phyloP scores from a whole-genome alignment of 1,140 invertebrate species.

The Sitodiplosis mosellana region DNA sequence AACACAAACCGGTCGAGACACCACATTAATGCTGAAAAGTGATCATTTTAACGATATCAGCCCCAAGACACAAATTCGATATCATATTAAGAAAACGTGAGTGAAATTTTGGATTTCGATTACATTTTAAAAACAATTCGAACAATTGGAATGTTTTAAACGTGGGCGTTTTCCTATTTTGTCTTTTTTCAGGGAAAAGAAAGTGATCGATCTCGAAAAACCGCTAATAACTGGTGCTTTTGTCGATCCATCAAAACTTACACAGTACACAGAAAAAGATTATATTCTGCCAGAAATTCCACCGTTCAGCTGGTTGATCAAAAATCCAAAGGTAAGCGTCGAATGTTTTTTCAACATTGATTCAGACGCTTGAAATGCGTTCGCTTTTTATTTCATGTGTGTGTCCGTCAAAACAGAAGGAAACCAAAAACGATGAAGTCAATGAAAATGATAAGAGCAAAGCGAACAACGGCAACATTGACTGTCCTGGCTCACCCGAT shows the following conservation, averaged over 20 bases:
- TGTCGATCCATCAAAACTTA: conserved; percentile 28
- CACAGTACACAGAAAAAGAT: conserved; percentile 35
- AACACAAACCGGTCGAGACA: conserved; percentile 45
- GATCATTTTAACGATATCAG: conserved; percentile 73
- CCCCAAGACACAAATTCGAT: conserved; percentile 37
- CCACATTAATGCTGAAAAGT: conserved; percentile 65
- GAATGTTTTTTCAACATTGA: neutral
- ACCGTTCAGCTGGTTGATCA: conserved; percentile 39
- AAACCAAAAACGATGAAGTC: neutral
- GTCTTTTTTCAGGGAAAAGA: conserved; percentile 10
- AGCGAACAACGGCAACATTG: too few relatives aligned
- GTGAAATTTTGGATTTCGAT: neutral
- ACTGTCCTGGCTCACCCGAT: neutral
- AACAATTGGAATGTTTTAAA: too few relatives aligned
- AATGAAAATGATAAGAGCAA: too few relatives aligned
- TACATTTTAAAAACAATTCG: too few relatives aligned
- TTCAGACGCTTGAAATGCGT: neutral
- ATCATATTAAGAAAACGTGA: conserved; percentile 11
- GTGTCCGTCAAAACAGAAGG: neutral
- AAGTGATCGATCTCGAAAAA: conserved; percentile 34
- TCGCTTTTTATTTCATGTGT: neutral
- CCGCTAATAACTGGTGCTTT: conserved; percentile 52
- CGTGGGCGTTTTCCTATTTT: too few relatives aligned
- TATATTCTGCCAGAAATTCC: conserved; percentile 40
- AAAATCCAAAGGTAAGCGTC: conserved; percentile 11